Base-by-base conservation (phyloP, 2,113 vertebrate genomes). In the Suricata suricatta region DNA sequence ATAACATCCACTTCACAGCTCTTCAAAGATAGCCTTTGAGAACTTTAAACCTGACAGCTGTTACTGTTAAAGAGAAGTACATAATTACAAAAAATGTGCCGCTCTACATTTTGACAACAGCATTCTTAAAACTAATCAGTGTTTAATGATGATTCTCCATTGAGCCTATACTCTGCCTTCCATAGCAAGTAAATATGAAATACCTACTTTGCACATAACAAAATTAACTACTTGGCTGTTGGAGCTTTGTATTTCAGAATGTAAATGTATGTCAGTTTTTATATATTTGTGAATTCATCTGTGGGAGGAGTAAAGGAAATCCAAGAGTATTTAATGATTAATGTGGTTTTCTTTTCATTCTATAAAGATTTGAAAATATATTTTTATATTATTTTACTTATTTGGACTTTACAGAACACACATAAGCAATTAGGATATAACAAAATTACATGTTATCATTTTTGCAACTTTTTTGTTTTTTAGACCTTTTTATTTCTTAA, bases 11-110 rank as follows among this genome's bases (percentile, higher is more conserved):
- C 97, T 93, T 97, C 88, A 90, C 96, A 98, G 96, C 84, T 98
- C 98, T 98, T 98, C 97, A 82, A 87, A 98, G 93, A 72, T 88
- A 97, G 98, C 97, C 97, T 98, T 98, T 94, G 97, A 95, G 98
- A 99, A 97, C 97, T 97, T 98, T 97, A 4, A 88, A 88, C 92
- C 97, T 96, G 76, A 98, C 98, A 98, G 97, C 94, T 98, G 27
- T 82, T 96, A 98, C 96, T 98, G 98, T 98, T 93, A 97, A 92
- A 77, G 54, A 97, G 72, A 97, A 92, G 57, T 97, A 71, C 63
- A 69, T 79, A 83, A 84, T 94, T 98, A 96, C 90, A 94, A 98
- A 98, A 91, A 98, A 97, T 96, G 97, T 98, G 97, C 97, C 98
- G 92, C 97, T 97, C 97, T 98, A 98, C 97, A 98, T 98, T 98